Evolutionary conservation across 2,113 vertebrate genomes (phyloP).

Genomic region (Proteles cristata): DNA sequence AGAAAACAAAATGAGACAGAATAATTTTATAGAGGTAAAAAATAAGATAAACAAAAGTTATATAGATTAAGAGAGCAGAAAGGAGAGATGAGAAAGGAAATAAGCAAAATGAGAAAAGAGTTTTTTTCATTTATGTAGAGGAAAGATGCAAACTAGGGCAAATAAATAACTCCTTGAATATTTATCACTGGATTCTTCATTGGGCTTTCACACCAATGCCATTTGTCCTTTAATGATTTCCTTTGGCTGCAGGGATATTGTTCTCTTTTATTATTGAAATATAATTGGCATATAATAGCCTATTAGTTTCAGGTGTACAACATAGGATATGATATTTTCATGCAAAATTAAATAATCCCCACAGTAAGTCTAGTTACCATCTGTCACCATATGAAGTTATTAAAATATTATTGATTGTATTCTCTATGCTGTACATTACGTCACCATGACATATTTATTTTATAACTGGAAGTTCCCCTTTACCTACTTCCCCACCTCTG

Average conservation of each 20-base stretch:
- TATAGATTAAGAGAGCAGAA: conserved; percentile 1
- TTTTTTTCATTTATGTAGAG: neutral
- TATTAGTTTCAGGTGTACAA: neutral
- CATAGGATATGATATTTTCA: neutral
- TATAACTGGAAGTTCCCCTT: neutral
- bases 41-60: neutral
- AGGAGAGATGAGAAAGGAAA: neutral
- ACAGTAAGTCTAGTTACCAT: neutral
- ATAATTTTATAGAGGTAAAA: conserved; percentile 30
- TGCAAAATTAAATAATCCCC: neutral
- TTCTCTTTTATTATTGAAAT: neutral
- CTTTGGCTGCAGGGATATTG: neutral
- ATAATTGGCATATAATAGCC: neutral
- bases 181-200: neutral
- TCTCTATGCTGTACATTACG: neutral
- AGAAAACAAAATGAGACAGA: neutral
- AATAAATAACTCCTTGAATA: conserved; percentile 23
- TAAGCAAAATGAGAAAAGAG: conserved; percentile 33
- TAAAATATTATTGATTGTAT: neutral
- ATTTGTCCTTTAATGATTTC: neutral
- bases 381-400: neutral
- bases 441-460: neutral
- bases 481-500: neutral
- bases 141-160: neutral
- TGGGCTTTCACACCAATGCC: neutral